Base-by-base conservation (phyloP, 2,888 invertebrate genomes). In the Xestia rhomboidea region DNA sequence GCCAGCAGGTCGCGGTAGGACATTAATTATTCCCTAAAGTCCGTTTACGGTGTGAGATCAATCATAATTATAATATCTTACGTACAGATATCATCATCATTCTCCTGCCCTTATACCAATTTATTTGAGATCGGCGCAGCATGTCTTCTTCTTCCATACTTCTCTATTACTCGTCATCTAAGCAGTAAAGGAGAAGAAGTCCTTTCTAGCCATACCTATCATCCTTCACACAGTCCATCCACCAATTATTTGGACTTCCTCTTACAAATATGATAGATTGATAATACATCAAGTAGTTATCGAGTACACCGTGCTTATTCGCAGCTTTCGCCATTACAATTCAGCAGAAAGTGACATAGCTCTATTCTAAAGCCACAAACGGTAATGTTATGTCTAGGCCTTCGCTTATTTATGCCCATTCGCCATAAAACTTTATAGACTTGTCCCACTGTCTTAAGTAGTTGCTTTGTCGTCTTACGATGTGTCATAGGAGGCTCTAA, bases 341-440 rank as follows among this genome's bases (percentile, higher is more conserved):
- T 57, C 76, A 68, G 8, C 69, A 73, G 76, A 69, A 82, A 83
- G 67, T 63, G n/a, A 46, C 68, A 70, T 18, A 64, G 67, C 51
- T 73, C 68, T 73, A 82, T 71, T 82, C 86, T n/a, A 27, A 57
- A 82, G 60, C 77, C 83, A 68, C 86, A 85, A 85, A 85, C 60
- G 73, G 86, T 83, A 71, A 73, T 68, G 77, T 76, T 44, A 85
- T 63, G 69, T 75, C 72, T 82, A 34, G 30, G 51, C 70, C 73
- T 63, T 73, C 46, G 79, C 49, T 68, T 82, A 85, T 82, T 73
- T 85, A 80, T 73, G 69, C 80, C 44, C 18, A 34, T 72, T 63
- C 49, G 62, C 69, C 30, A 73, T 82, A 73, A 82, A 82, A 82
- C 81, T 82, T 82, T 81, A 82, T 85, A 68, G 81, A 38, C 81